Evolutionary conservation across 2,888 invertebrate species (phyloP).

Genomic region (Cephalotes varians): DNA sequence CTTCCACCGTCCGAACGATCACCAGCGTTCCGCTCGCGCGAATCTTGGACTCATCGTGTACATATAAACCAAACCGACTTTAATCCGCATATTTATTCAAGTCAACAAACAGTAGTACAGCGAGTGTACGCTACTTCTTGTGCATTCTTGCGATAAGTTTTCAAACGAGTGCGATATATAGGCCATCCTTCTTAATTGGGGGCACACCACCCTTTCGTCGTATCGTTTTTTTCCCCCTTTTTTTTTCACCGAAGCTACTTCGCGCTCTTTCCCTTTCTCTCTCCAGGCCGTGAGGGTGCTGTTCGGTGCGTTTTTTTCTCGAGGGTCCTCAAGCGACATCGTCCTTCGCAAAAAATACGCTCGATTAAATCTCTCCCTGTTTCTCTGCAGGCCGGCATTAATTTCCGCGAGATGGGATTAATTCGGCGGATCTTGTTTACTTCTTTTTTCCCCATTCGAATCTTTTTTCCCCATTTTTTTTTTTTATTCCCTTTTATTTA

Average conservation of each 20-base stretch:
- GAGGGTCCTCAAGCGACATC: constrained; percentile 58
- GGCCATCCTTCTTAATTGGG: constrained; percentile 62
- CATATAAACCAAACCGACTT: constrained; percentile 79
- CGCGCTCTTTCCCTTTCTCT: constrained; percentile 19
- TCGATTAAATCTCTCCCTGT: constrained; percentile 60
- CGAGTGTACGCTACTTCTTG: constrained; percentile 74
- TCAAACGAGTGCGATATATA: constrained; percentile 73
- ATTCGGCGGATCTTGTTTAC: constrained; percentile 18
- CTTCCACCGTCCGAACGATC: constrained; percentile 15
- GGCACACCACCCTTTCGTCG: constrained; percentile 48
- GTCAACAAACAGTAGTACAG: constrained; percentile 81
- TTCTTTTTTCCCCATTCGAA: not conserved
- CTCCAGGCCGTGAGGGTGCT: constrained; percentile 64
- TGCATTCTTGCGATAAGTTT: constrained; percentile 72
- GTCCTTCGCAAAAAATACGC: constrained; percentile 53
- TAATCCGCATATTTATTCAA: constrained; percentile 76
- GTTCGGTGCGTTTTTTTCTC: constrained; percentile 52
- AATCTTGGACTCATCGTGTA: constrained; percentile 78
- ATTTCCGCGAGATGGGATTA: constrained; percentile 31
- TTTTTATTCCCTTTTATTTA: not conserved
- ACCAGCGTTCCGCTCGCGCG: constrained; percentile 58
- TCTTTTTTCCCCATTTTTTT: not conserved
- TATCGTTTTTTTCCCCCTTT: constrained; percentile 35
- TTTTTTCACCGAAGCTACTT: constrained; percentile 28
- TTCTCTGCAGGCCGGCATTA: constrained; percentile 50